A percentile compares a stretch with the other conserved stretches of the same genome.
Conservation (phyloP, 2,888 invertebrate species). For the Loripinus fragilis region DNA sequence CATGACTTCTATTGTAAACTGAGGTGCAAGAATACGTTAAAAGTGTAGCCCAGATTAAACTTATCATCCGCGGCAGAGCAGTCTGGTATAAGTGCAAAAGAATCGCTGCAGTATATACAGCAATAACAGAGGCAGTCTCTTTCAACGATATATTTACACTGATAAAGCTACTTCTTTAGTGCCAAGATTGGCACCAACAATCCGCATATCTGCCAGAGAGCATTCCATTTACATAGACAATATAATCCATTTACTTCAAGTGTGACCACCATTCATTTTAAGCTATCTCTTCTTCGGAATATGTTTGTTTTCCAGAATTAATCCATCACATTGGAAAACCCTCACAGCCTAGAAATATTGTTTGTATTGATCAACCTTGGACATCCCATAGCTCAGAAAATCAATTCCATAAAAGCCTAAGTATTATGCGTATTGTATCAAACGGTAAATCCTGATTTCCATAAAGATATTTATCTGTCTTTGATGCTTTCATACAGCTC, state of each 20-base stretch:
- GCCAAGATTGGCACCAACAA: too few relatives aligned
- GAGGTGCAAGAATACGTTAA: too few relatives aligned
- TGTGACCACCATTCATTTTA: not conserved
- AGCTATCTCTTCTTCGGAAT: conserved; percentile 4
- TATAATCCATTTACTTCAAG: conserved; percentile 2
- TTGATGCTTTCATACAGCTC: not conserved
- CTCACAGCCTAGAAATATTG: conserved; percentile 3
- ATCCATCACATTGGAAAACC: conserved; percentile 15
- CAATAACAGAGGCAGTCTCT: too few relatives aligned
- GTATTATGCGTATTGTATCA: conserved; percentile 14
- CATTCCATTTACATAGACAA: not conserved
- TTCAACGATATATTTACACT: too few relatives aligned
- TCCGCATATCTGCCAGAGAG: not conserved
- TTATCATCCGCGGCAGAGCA: too few relatives aligned
- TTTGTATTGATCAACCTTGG: conserved; percentile 3
- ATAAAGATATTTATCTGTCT: conserved; percentile 2
- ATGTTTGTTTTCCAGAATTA: conserved; percentile 19
- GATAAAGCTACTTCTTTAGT: too few relatives aligned
- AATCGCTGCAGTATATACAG: too few relatives aligned
- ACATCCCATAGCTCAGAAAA: conserved; percentile 1
- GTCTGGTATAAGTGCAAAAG: too few relatives aligned
- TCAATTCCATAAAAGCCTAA: conserved; percentile 23
- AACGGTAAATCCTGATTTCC: conserved; percentile 9
- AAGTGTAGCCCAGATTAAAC: too few relatives aligned
- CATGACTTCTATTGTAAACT: too few relatives aligned